Conservation (phyloP, 2,797 vertebrate genomes). For the Mastacembelus armatus region DNA sequence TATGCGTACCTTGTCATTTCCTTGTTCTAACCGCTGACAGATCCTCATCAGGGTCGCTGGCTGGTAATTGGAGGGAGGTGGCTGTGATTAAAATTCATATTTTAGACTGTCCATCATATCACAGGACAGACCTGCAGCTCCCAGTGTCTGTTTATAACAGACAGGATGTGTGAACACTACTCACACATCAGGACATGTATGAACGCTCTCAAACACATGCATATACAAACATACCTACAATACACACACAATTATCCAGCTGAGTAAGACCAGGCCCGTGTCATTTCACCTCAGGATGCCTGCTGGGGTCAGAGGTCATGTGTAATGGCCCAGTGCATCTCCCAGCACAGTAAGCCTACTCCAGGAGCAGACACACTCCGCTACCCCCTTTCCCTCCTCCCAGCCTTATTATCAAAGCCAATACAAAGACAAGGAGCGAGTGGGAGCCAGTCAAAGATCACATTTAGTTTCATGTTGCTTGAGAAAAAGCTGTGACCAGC, state of each 20-base stretch:
- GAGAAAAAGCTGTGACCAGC: conserved; percentile 10
- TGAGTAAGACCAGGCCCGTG: conserved; percentile 85
- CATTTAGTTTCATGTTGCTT: conserved; percentile 48
- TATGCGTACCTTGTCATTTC: conserved; percentile 58
- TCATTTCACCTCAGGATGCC: conserved; percentile 87
- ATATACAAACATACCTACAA: conserved; percentile 31
- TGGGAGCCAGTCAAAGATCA: conserved; percentile 37
- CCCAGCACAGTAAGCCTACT: conserved; percentile 84
- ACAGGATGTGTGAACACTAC: conserved; percentile 57
- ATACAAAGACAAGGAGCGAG: conserved; percentile 70
- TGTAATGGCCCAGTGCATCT: conserved; percentile 88
- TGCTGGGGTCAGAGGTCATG: conserved; percentile 83
- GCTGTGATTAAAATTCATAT: conserved; percentile 81
- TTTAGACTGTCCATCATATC: conserved; percentile 70
- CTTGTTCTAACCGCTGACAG: conserved; percentile 65
- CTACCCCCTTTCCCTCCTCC: conserved; percentile 57
- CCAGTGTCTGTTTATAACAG: conserved; percentile 13
- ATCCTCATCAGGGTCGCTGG: conserved; percentile 78
- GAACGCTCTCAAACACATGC: conserved; percentile 25
- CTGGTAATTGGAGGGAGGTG: conserved; percentile 79
- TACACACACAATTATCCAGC: conserved; percentile 72
- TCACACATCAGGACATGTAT: conserved; percentile 26
- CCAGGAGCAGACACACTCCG: conserved; percentile 83
- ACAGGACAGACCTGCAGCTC: conserved; percentile 70
- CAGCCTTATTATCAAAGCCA: conserved; percentile 66